Conservation (phyloP, 2,797 vertebrate species). For the Xerus rutilus region DNA sequence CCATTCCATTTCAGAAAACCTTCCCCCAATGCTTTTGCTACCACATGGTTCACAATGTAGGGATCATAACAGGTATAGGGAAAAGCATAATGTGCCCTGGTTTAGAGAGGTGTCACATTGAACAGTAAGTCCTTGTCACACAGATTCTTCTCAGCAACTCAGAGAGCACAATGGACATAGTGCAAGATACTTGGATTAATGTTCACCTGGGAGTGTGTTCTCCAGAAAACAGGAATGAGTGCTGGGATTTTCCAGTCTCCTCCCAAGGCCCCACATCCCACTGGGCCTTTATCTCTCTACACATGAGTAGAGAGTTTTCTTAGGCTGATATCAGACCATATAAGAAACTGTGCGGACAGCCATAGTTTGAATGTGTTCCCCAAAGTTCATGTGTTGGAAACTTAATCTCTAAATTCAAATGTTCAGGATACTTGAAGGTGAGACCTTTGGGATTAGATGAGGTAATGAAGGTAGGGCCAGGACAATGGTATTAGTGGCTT, state of each 20-base stretch:
- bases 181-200: rapidly evolving
- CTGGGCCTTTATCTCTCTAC: background rate
- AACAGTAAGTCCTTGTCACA: background rate
- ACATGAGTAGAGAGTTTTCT: background rate
- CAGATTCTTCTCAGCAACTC: background rate
- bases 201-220: rapidly evolving
- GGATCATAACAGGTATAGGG: background rate
- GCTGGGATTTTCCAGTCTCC: background rate
- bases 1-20: background rate
- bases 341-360: background rate
- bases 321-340: background rate
- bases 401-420: background rate
- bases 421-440: background rate
- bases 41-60: rapidly evolving
- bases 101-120: no score
- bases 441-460: background rate
- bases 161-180: no score
- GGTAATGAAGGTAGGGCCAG: background rate
- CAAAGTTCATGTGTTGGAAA: background rate
- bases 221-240: background rate
- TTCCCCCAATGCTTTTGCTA: background rate
- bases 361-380: background rate
- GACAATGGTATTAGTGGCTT: background rate
- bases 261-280: rapidly evolving
- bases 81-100: background rate